A percentile compares a stretch with the other conserved stretches of the same genome.
Conservation (phyloP, 1,140 invertebrate genomes). For the Paraescarpia echinospica region DNA sequence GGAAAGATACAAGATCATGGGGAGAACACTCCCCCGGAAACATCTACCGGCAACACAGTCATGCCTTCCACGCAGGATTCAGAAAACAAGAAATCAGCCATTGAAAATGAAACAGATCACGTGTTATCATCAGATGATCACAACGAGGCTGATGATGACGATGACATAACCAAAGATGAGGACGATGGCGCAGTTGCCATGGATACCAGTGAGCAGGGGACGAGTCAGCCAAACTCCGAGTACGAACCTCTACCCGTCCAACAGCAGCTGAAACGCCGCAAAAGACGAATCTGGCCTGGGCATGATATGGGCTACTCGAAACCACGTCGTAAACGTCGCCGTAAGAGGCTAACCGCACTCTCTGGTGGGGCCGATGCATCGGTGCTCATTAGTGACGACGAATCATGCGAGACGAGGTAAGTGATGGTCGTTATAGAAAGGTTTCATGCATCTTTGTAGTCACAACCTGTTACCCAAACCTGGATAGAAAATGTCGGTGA, state of each 20-base stretch:
- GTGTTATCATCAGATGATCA: background rate
- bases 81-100: background rate
- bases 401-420: background rate
- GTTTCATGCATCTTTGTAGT: background rate
- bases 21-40: background rate
- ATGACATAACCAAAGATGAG: background rate
- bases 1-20: background rate
- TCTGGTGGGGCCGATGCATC: background rate
- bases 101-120: background rate
- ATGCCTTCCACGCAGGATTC: background rate
- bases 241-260: conserved; percentile 16
- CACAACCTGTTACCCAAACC: too few species aligned
- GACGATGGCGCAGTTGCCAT: background rate
- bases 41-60: background rate
- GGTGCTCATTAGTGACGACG: background rate
- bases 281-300: background rate
- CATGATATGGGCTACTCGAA: conserved; percentile 22
- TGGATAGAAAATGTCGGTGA: too few species aligned
- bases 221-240: background rate
- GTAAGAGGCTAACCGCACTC: background rate
- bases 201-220: conserved; percentile 2
- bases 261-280: background rate
- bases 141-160: background rate
- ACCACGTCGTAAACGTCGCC: conserved; percentile 5
- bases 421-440: background rate